phyloP scores from a whole-genome alignment of 2,797 vertebrate species.

The Apodemus agrarius region DNA sequence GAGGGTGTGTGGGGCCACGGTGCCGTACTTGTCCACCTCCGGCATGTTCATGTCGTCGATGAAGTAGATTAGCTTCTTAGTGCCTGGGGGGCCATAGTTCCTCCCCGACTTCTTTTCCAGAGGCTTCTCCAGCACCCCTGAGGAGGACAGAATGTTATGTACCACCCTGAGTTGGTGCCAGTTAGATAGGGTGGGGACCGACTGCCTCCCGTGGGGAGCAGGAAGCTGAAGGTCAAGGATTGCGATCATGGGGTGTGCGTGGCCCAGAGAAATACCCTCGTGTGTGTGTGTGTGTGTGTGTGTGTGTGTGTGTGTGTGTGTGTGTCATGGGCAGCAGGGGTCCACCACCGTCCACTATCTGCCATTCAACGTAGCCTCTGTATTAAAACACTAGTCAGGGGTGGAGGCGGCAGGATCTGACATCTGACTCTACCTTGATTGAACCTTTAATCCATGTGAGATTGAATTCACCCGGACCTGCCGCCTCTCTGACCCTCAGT shows the following conservation, averaged over 20 bases:
- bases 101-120: slow-evolving; percentile 89
- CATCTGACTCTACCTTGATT: no score
- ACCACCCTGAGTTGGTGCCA: rapidly evolving
- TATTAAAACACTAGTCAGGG: neutral
- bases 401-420: neutral
- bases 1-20: slow-evolving; percentile 89
- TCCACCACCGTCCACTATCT: neutral
- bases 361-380: neutral
- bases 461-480: neutral
- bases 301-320: no score
- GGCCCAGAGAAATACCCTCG: no score
- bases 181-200: no score
- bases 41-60: slow-evolving; percentile 90
- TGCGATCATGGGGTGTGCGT: rapidly evolving
- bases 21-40: slow-evolving; percentile 90
- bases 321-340: rapidly evolving
- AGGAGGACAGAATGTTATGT: rapidly evolving
- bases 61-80: slow-evolving; percentile 87
- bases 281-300: no score
- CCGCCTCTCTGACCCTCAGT: neutral
- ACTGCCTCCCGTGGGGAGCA: neutral
- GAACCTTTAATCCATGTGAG: neutral
- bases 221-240: neutral
- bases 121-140: slow-evolving; percentile 87
- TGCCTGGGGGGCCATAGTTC: slow-evolving; percentile 85